phyloP scores from a whole-genome alignment of 2,797 vertebrate species.

The Aeoliscus strigatus region DNA sequence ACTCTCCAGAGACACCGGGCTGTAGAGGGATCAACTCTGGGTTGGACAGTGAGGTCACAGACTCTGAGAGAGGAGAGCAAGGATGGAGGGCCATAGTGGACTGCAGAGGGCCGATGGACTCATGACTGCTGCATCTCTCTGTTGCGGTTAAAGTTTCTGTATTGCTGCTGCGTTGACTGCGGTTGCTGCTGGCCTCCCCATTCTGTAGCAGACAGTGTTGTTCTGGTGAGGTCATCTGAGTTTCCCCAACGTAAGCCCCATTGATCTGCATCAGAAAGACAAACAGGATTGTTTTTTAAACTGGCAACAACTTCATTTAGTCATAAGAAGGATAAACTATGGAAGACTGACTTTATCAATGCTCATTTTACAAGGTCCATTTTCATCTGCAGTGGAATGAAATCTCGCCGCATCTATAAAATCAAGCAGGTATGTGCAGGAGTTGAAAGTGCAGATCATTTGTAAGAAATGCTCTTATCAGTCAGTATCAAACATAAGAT shows the following conservation, averaged over 20 bases:
- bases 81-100: constrained; percentile 18
- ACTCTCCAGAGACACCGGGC: constrained; percentile 21
- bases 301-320: not conserved
- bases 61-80: constrained; percentile 40
- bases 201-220: constrained; percentile 47
- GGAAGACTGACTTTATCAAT: constrained; percentile 45
- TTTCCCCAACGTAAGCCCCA: constrained; percentile 5
- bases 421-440: constrained; percentile 12
- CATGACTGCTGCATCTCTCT: constrained; percentile 25
- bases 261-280: constrained; percentile 23
- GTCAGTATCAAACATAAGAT: too few species aligned
- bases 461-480: too few species aligned
- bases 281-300: too few species aligned
- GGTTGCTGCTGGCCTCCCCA: constrained; percentile 18
- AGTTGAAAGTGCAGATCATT: too few species aligned
- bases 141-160: constrained; percentile 22
- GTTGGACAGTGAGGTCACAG: constrained; percentile 38
- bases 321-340: not conserved
- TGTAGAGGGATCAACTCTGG: constrained; percentile 16
- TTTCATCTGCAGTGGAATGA: constrained; percentile 50
- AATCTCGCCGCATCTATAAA: constrained; percentile 14
- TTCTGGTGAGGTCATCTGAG: constrained; percentile 23
- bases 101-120: constrained; percentile 34
- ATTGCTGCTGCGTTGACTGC: constrained; percentile 25
- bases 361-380: constrained; percentile 56